Conservation (phyloP, 2,113 vertebrate species). For the Alectura lathami region DNA sequence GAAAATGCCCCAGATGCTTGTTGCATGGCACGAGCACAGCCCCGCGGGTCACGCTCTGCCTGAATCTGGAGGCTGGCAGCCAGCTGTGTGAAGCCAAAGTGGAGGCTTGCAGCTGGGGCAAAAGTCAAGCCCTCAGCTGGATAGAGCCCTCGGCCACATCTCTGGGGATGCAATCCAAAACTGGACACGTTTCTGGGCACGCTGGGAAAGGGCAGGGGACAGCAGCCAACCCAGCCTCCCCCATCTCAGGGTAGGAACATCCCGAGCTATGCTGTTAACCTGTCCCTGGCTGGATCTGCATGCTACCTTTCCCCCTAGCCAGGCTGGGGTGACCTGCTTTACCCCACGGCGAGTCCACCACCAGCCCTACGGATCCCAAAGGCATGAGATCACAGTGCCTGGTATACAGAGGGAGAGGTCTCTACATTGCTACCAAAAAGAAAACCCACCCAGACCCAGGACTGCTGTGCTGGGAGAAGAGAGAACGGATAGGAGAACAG, state of each 20-base stretch:
- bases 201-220: not conserved
- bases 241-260: not conserved
- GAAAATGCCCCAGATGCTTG: rapidly evolving
- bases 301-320: too few relatives aligned
- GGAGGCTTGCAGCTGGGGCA: not conserved
- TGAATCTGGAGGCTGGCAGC: rapidly evolving
- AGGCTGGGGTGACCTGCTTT: not conserved
- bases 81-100: not conserved
- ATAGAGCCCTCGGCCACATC: not conserved
- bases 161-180: not conserved
- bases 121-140: not conserved
- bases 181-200: not conserved
- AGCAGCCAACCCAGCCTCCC: not conserved
- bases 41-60: not conserved
- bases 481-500: not conserved
- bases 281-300: not conserved
- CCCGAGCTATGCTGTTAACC: not conserved
- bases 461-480: not conserved
- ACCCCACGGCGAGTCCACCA: not conserved
- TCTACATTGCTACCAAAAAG: not conserved
- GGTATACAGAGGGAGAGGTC: not conserved
- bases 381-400: not conserved
- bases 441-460: not conserved
- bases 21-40: rapidly evolving
- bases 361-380: not conserved